Percentiles rank a stretch among this genome's conserved stretches.
phyloP scores from a whole-genome alignment of 2,888 invertebrate genomes.

The Chymomyza procnemis region DNA sequence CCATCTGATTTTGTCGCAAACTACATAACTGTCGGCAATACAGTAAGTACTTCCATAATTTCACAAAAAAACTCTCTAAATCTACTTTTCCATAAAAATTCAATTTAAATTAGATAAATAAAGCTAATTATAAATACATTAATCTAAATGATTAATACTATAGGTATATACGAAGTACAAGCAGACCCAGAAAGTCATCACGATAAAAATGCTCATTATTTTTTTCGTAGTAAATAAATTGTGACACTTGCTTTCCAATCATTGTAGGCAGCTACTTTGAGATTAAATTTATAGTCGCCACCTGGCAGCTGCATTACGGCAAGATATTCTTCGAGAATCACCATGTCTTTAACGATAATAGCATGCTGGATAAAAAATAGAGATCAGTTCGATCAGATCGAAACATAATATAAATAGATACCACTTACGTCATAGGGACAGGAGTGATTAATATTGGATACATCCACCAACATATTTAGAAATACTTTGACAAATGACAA shows the following conservation, averaged over 20 bases:
- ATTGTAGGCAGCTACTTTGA: constrained; percentile 11
- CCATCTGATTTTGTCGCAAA: too few relatives aligned
- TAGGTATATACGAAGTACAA: background rate
- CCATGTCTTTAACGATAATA: background rate
- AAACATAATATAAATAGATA: background rate
- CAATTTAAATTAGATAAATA: too few relatives aligned
- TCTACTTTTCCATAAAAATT: too few relatives aligned
- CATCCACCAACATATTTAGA: background rate
- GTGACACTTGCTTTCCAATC: constrained; percentile 10
- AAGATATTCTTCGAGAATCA: background rate
- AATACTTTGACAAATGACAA: background rate
- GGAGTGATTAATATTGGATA: constrained; percentile 2
- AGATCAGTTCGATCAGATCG: background rate
- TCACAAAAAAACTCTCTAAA: too few relatives aligned
- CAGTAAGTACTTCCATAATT: too few relatives aligned
- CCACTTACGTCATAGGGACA: constrained; percentile 7
- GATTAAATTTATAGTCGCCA: constrained; percentile 29
- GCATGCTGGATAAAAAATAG: background rate
- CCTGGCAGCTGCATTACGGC: constrained; percentile 19
- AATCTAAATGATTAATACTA: background rate
- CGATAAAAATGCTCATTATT: background rate
- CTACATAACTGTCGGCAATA: too few relatives aligned
- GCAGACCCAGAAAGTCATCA: background rate
- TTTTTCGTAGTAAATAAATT: background rate
- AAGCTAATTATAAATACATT: background rate